Evolutionary conservation across 2,797 vertebrate genomes (phyloP).

Genomic region (Poecile montanus): DNA sequence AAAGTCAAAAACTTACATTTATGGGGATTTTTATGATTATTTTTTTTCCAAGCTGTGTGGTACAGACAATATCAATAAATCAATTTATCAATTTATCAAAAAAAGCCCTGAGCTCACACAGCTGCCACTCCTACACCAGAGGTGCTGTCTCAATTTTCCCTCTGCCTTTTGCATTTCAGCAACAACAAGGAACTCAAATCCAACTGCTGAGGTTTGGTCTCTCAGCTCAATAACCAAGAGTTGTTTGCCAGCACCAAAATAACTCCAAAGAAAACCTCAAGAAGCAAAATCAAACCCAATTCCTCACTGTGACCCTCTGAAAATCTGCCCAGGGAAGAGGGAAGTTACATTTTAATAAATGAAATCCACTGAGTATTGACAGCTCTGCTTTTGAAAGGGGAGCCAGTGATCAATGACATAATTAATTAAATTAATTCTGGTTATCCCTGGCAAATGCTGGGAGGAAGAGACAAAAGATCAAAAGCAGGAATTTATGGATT

Average conservation of each 20-base stretch:
- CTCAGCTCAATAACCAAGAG: background rate
- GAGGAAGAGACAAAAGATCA: background rate
- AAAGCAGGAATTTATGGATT: background rate
- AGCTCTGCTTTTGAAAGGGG: background rate
- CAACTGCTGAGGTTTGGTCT: background rate
- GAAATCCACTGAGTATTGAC: background rate
- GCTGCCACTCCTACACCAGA: background rate
- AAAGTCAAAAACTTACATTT: background rate
- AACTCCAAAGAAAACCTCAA: background rate
- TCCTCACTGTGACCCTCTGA: background rate
- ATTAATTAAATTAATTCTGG: background rate
- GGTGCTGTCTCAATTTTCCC: background rate
- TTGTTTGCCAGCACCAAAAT: background rate
- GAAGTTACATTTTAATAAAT: background rate
- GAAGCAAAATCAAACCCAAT: background rate
- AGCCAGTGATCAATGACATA: background rate
- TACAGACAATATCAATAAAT: background rate
- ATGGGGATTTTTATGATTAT: accelerated
- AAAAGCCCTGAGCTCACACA: background rate
- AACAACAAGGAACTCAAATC: background rate
- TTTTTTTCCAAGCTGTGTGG: background rate
- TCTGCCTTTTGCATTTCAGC: background rate
- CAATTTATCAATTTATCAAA: background rate
- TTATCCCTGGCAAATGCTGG: background rate
- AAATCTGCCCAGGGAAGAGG: background rate